A percentile compares a stretch with the other conserved stretches of the same genome.
Conservation (phyloP, 2,797 vertebrate genomes). For the Fundulus diaphanus region DNA sequence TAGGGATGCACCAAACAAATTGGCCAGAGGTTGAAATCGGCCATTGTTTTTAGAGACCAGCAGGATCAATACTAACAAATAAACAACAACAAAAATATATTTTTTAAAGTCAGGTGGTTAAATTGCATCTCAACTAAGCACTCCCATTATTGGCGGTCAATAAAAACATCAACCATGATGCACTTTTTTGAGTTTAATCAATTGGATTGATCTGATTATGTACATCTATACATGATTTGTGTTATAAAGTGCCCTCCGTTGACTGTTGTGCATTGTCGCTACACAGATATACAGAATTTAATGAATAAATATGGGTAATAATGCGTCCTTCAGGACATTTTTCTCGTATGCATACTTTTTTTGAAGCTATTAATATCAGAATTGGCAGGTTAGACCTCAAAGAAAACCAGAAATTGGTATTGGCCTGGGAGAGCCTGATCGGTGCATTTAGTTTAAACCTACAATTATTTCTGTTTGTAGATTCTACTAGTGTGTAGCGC, state of each 20-base stretch:
- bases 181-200: not conserved
- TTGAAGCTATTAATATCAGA: too few relatives aligned
- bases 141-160: not conserved
- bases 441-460: not conserved
- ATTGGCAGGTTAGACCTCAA: too few relatives aligned
- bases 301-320: not conserved
- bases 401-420: too few relatives aligned
- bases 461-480: not conserved
- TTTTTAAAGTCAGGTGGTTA: not conserved
- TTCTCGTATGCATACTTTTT: not conserved
- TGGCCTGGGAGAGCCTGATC: not conserved
- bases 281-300: not conserved
- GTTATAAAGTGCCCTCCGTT: not conserved
- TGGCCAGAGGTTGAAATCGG: not conserved
- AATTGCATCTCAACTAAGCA: not conserved
- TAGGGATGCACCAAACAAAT: not conserved
- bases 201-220: not conserved
- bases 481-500: conserved; percentile 10
- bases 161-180: not conserved
- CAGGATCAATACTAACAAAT: not conserved
- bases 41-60: not conserved
- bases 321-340: not conserved
- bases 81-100: not conserved
- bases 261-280: not conserved
- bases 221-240: not conserved